Conservation (phyloP, 1,140 invertebrate species). For the Drosophila pandora region DNA sequence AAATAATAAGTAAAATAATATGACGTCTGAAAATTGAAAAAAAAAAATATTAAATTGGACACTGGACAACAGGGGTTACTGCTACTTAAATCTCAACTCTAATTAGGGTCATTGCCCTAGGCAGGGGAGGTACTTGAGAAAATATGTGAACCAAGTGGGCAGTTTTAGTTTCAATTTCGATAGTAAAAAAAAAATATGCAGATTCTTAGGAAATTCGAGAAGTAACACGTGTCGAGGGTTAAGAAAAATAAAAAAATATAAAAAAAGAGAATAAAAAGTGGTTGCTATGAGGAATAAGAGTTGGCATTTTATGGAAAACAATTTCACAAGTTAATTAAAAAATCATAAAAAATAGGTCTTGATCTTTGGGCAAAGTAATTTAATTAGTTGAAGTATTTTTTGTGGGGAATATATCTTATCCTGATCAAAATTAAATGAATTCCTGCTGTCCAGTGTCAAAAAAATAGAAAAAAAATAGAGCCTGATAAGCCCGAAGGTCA, state of each 20-base stretch:
- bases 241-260: neutral
- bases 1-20: conserved; percentile 37
- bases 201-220: conserved; percentile 19
- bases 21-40: conserved; percentile 49
- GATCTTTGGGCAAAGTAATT: neutral
- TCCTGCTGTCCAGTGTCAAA: conserved; percentile 18
- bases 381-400: too few relatives aligned
- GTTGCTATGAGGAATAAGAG: neutral
- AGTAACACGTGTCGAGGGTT: neutral
- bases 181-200: conserved; percentile 8
- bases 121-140: conserved; percentile 34
- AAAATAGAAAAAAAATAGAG: neutral
- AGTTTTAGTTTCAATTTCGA: conserved; percentile 26
- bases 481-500: conserved; percentile 76
- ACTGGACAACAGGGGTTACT: conserved; percentile 9
- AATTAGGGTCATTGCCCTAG: conserved; percentile 41
- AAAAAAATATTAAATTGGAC: neutral
- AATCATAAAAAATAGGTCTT: neutral
- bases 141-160: conserved; percentile 36
- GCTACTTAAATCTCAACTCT: neutral
- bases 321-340: neutral
- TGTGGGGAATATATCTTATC: neutral
- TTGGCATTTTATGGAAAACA: neutral
- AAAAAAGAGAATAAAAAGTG: neutral
- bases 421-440: neutral